Evolutionary conservation across 2,888 invertebrate species (phyloP).

Genomic region (Heliconius cydno): DNA sequence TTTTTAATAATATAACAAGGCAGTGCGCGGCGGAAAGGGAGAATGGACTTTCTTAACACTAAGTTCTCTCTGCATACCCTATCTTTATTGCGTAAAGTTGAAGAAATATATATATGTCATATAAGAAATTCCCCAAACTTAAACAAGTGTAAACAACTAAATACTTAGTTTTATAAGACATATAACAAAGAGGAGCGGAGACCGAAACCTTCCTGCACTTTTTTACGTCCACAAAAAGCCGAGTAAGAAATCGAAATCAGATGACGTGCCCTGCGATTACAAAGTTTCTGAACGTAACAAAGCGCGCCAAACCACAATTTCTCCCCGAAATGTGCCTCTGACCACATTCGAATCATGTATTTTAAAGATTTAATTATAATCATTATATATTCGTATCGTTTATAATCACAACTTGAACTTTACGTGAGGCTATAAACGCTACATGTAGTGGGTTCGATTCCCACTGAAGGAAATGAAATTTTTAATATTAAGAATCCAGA

Average conservation of each 20-base stretch:
- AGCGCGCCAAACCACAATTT: constrained; percentile 60
- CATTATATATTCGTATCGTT: background rate
- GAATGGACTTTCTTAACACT: no score
- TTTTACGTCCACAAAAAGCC: constrained; percentile 73
- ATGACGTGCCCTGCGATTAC: constrained; percentile 73
- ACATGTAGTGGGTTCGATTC: no score
- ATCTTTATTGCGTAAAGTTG: no score
- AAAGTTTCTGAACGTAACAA: constrained; percentile 68
- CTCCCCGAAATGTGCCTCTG: constrained; percentile 50
- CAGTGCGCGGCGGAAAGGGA: no score
- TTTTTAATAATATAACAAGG: background rate
- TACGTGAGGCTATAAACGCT: no score
- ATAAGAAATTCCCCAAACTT: background rate
- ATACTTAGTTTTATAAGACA: background rate
- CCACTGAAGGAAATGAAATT: no score
- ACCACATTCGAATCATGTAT: constrained; percentile 57
- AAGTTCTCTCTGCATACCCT: no score
- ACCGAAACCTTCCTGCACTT: constrained; percentile 54
- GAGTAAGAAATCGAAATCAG: constrained; percentile 75
- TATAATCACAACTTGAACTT: background rate
- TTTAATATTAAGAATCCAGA: no score
- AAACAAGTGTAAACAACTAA: constrained; percentile 6
- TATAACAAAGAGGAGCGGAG: constrained; percentile 52
- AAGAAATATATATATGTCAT: background rate
- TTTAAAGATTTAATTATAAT: constrained; percentile 21